phyloP scores from a whole-genome alignment of 2,113 vertebrate species.

The Ophiodon elongatus region DNA sequence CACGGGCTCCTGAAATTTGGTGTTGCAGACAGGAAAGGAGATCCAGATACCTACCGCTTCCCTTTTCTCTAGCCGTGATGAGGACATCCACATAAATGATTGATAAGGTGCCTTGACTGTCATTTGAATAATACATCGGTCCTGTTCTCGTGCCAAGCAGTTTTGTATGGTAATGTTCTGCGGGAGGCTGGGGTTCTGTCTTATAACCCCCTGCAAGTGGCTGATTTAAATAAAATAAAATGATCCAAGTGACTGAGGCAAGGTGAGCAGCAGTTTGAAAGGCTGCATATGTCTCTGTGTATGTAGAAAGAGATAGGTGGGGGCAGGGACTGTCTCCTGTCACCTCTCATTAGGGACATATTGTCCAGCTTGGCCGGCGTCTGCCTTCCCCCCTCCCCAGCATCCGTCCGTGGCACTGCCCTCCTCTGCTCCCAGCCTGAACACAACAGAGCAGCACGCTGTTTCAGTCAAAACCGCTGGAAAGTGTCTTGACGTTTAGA shows the following conservation, averaged over 20 bases:
- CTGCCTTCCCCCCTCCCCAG: constrained; percentile 28
- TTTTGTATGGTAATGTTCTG: constrained; percentile 59
- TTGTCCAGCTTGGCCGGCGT: constrained; percentile 68
- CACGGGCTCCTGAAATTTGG: constrained; percentile 3
- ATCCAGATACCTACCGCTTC: constrained; percentile 32
- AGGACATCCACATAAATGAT: constrained; percentile 78
- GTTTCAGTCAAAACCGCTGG: constrained; percentile 40
- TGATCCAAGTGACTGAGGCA: constrained; percentile 26
- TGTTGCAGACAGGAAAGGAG: constrained; percentile 13
- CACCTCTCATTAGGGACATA: constrained; percentile 80
- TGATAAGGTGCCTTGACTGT: constrained; percentile 71
- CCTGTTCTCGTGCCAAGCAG: constrained; percentile 51
- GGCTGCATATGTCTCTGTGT: constrained; percentile 44
- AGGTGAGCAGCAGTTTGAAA: constrained; percentile 57
- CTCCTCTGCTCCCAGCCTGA: constrained; percentile 51
- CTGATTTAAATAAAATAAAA: constrained; percentile 45
- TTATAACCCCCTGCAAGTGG: constrained; percentile 37
- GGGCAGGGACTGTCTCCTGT: constrained; percentile 79
- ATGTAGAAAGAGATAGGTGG: constrained; percentile 50
- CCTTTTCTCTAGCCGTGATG: constrained; percentile 52
- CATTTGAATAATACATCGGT: constrained; percentile 78
- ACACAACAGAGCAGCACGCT: constrained; percentile 44
- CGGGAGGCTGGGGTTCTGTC: constrained; percentile 20
- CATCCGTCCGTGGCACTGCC: constrained; percentile 55
- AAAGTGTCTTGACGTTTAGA: constrained; percentile 49